Evolutionary conservation across 2,797 vertebrate species (phyloP), one percentile per base, ranked within the genome.

Genomic region (Catamblyrhynchus diadema): DNA sequence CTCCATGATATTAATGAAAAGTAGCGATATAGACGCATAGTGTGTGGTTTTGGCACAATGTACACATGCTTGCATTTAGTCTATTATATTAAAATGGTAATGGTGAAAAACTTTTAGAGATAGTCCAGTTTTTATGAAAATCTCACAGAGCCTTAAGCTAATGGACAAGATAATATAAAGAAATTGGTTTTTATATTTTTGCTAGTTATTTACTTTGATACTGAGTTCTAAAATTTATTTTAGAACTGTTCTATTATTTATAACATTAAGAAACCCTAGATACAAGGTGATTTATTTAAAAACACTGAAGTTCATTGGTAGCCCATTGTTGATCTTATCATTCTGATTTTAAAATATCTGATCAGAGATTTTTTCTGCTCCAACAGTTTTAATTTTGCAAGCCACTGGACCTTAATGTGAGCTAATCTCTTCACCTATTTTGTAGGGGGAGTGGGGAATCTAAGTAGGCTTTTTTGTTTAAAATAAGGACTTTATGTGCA

Each of bases 311-410:
- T 74, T 67, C 84, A 79, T 91, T 94, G 67, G 69, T 86, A 93
- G 50, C 30, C 75, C 67, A 77, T 82, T 95, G 94, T 95, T 94
- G 92, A 94, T 96, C 85, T 96, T 96, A 94, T 92, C 5, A 44
- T 88, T 93, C 81, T 62, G 85, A 85, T 96, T 95, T 95, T 85
- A 87, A 95, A 97, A 84, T 88, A 95, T 81, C 95, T 95, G 95
- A 97, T 96, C 89, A 93, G 83, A 45, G 95, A 84, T 90, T 93
- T 95, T 97, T 95, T 96, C 71, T 94, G 90, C 95, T 96, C 69
- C 92, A 94, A 42, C 78, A 78, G 75, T 93, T 97, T 97, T 96
- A 97, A 96, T 97, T 97, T 97, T 97, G 94, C 95, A 97, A 94
- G 78, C 92, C 96, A 96, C 83, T 97, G 97, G 96, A 94, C 96